Conservation (phyloP, 2,113 vertebrate genomes). For the Emydura subglobosa region DNA sequence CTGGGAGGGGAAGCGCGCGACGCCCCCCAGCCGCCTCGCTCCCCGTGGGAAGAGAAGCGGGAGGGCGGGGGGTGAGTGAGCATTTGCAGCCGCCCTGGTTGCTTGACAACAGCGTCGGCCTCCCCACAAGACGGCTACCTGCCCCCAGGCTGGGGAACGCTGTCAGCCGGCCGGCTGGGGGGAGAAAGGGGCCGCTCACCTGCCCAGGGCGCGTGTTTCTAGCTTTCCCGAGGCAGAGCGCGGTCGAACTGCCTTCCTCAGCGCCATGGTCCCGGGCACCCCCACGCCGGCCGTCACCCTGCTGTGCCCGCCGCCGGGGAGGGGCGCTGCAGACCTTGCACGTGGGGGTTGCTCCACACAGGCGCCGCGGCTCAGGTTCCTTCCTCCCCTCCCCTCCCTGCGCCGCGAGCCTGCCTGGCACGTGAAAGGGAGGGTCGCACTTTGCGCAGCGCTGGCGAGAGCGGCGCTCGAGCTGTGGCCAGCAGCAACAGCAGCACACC, state of each 20-base stretch:
- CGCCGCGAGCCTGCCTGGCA: not conserved
- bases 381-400: not conserved
- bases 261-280: conserved; percentile 39
- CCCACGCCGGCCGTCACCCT: no score
- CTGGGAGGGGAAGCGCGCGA: not conserved
- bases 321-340: not conserved
- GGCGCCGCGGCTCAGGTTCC: not conserved
- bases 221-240: conserved; percentile 81
- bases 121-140: no score
- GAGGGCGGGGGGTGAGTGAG: no score
- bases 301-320: not conserved
- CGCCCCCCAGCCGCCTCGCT: not conserved
- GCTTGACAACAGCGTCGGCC: conserved; percentile 73
- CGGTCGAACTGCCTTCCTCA: conserved; percentile 68
- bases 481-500: no score
- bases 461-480: fast-evolving
- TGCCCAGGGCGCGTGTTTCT: conserved; percentile 74
- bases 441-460: fast-evolving
- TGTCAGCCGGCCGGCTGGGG: no score
- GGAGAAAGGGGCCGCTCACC: conserved; percentile 74
- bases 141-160: no score
- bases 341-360: not conserved
- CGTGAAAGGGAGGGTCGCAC: not conserved
- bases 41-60: not conserved
- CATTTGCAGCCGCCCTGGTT: not conserved